Evolutionary conservation across 2,113 vertebrate species (phyloP).

Genomic region (Neotragus pygmaeus): DNA sequence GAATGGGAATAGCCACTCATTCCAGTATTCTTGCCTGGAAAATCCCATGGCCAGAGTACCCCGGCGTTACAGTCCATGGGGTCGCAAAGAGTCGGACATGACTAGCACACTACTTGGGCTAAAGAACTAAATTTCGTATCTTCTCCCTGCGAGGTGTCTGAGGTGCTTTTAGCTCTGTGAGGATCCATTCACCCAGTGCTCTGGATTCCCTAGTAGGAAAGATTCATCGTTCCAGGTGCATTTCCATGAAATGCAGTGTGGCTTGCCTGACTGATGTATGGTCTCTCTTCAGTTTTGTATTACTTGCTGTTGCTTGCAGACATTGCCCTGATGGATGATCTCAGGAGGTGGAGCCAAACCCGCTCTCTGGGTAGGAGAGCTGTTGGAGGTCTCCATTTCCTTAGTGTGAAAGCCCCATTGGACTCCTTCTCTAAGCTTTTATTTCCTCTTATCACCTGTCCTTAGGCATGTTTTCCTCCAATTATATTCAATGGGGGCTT

Average conservation of each 20-base stretch:
- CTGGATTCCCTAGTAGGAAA: not conserved
- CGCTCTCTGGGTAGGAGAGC: not conserved
- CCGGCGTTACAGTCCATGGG: not conserved
- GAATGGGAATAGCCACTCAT: not conserved
- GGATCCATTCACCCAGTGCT: rapidly evolving
- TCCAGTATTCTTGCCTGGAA: not conserved
- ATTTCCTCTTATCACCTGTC: not conserved
- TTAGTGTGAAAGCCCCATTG: not conserved
- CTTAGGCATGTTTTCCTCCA: too few species aligned
- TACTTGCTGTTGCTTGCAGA: not conserved
- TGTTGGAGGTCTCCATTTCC: not conserved
- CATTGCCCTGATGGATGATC: not conserved
- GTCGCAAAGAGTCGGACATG: not conserved
- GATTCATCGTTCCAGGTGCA: not conserved
- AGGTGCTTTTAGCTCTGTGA: not conserved
- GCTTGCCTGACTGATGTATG: not conserved
- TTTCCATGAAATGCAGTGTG: rapidly evolving
- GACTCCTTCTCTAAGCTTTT: not conserved
- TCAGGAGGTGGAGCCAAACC: not conserved
- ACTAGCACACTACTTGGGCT: not conserved
- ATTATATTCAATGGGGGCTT: not conserved
- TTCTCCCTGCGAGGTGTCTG: not conserved
- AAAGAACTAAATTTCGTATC: not conserved
- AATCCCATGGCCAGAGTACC: not conserved
- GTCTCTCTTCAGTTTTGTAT: not conserved